Base-by-base conservation (phyloP, 2,888 invertebrate species). In the Clusia tigrina region DNA sequence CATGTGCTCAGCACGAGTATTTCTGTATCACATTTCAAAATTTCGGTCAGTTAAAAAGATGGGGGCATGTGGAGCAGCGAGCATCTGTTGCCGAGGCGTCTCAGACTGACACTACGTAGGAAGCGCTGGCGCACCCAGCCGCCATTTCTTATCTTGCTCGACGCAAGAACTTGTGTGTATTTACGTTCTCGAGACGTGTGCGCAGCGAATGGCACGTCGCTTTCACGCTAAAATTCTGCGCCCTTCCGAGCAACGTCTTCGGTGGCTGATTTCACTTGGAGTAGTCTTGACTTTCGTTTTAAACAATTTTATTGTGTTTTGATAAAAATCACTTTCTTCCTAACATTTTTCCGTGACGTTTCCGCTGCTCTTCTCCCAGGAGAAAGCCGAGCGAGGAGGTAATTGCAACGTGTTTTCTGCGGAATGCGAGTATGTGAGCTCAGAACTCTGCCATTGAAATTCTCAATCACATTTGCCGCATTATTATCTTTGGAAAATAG, bases 1-100 rank as follows among this genome's bases (percentile, higher is more conserved):
- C 69, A 71, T 70, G 70, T 70, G 70, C 70, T 63, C 63, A 32
- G 46, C 57, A 46, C 57, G 46, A 42, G 54, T 53, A 42, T 58
- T 58, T 58, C 51, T 54, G 58, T 62, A 62, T 62, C 54, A 54
- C 54, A 62, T 62, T 62, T 62, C 62, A 62, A 58, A 48, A 48
- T 42, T 9, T n/a, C n/a, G n/a, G n/a, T n/a, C n/a, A n/a, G n/a
- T n/a, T n/a, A n/a, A n/a, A n/a, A n/a, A n/a, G n/a, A n/a, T n/a
- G n/a, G n/a, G n/a, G n/a, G n/a, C n/a, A n/a, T n/a, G n/a, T n/a
- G n/a, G n/a, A n/a, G n/a, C n/a, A n/a, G n/a, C n/a, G n/a, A n/a
- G n/a, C n/a, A n/a, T n/a, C n/a, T n/a, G n/a, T n/a, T n/a, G n/a
- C n/a, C n/a, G n/a, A n/a, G n/a, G n/a, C n/a, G n/a, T n/a, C n/a